These are phyloP conservation scores for Tuberolachnus salignus DNA, from an alignment of 2,888 invertebrate genomes.

Conservation along the genomic window DNA sequence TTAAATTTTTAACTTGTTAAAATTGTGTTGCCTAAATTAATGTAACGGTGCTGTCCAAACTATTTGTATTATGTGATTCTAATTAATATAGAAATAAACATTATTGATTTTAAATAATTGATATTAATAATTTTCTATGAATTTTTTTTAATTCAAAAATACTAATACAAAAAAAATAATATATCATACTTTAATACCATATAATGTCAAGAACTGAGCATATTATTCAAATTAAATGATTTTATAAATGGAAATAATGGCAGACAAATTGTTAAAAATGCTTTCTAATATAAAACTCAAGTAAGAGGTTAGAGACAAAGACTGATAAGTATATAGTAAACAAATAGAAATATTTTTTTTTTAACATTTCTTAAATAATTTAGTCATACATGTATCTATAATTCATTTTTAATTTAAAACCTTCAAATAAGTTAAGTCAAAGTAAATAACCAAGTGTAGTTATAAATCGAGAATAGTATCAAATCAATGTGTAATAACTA, in stretches of 20 bases:
- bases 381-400: too few species aligned
- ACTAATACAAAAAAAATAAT: neutral
- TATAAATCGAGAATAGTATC: too few species aligned
- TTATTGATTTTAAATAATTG: constrained; percentile 22
- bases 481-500: too few species aligned
- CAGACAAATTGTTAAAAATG: neutral
- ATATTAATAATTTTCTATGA: constrained; percentile 18
- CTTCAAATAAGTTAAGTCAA: too few species aligned
- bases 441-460: too few species aligned
- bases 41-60: constrained; percentile 51
- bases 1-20: constrained; percentile 42
- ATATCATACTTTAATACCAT: neutral
- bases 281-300: neutral
- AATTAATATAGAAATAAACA: constrained; percentile 50
- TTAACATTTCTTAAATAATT: too few species aligned
- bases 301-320: too few species aligned
- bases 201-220: neutral
- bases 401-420: too few species aligned
- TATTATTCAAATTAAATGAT: neutral
- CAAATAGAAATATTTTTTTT: too few species aligned
- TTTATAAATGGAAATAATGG: neutral
- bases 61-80: constrained; percentile 49
- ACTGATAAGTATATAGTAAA: too few species aligned
- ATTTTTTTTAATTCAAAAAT: neutral
- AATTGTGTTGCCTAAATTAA: constrained; percentile 47